These are phyloP conservation scores for Macropodus opercularis DNA, from an alignment of 2,797 vertebrate genomes.

Conservation along the genomic window DNA sequence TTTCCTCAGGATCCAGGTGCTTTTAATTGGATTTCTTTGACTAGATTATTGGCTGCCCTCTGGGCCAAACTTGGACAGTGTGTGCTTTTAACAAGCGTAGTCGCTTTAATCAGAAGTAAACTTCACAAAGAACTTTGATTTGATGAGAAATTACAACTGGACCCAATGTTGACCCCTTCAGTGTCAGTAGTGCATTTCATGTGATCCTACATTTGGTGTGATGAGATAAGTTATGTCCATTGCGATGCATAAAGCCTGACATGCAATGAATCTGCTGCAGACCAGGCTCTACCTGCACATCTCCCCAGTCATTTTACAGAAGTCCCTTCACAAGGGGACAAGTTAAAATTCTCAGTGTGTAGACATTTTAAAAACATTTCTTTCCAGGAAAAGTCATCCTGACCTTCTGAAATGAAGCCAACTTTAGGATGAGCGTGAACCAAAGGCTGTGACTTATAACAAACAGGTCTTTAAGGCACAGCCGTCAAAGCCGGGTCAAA, in stretches of 20 bases:
- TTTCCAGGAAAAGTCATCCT: constrained; percentile 41
- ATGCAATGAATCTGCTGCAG: constrained; percentile 6
- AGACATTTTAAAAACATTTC: constrained; percentile 34
- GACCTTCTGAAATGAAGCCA: constrained; percentile 58
- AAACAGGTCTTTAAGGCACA: constrained; percentile 34
- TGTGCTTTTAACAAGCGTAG: constrained; percentile 30
- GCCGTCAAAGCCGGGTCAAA: constrained; percentile 36
- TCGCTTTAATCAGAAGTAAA: constrained; percentile 43
- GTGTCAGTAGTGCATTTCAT: constrained; percentile 19
- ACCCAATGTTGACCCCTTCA: constrained; percentile 26
- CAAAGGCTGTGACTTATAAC: constrained; percentile 35
- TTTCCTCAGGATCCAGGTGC: constrained; percentile 61
- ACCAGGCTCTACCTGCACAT: not conserved
- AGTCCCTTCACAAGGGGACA: constrained; percentile 8
- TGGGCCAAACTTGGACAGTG: constrained; percentile 32
- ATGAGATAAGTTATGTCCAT: not conserved
- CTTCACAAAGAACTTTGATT: constrained; percentile 40
- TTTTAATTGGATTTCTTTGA: constrained; percentile 72
- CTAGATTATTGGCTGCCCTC: constrained; percentile 52
- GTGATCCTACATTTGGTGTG: constrained; percentile 22
- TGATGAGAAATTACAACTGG: constrained; percentile 42
- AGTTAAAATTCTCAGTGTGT: constrained; percentile 34
- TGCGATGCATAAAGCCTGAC: constrained; percentile 7
- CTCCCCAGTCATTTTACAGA: constrained; percentile 13
- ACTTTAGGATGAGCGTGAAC: constrained; percentile 30